Evolutionary conservation across 2,113 vertebrate genomes (phyloP), one percentile per base, ranked within the genome.

Genomic region (Nipponia nippon): DNA sequence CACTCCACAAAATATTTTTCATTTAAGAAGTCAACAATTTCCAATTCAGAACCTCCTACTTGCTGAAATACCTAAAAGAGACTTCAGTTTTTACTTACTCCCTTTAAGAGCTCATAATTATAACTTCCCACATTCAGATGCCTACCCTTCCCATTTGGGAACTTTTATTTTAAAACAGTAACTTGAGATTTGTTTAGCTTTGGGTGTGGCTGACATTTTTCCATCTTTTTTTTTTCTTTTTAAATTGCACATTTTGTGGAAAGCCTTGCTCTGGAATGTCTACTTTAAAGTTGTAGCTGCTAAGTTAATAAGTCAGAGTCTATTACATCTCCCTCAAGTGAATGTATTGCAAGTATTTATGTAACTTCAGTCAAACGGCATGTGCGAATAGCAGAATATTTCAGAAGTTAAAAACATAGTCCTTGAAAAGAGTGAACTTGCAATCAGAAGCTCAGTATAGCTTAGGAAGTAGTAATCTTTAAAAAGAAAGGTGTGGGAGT

Each of bases 161-260:
- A 85, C 91, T 95, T 93, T 88, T 88, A 90, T 66, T 94, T 86
- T 95, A 95, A 90, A 95, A 88, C 14, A 66, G 87, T 70, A 67
- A 95, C 78, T 91, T 67, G 79, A 88, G 47, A 85, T 63, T 89
- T 84, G 77, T 76, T 95, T 91, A 88, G 93, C 47, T 95, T 83
- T 94, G 87, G 93, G 87, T 82, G 87, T 93, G 94, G 94, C 78
- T 95, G 89, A 93, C 73, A 92, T 94, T 95, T 82, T 89, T 70
- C 87, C 81, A 6, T 47, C 4, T 40, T 16, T 32, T 7, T 44
- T 67, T 34, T 65, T 72, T 69, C 67, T 52, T 52, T 53, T 29
- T 73, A 8, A 79, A 52, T 69, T 72, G 34, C 80, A 76, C 49
- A 62, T 87, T 94, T 91, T 87, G 38, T 94, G 70, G 93, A 95